These are phyloP conservation scores for Arvicola amphibius DNA, from an alignment of 2,797 vertebrate species.

Conservation along the genomic window DNA sequence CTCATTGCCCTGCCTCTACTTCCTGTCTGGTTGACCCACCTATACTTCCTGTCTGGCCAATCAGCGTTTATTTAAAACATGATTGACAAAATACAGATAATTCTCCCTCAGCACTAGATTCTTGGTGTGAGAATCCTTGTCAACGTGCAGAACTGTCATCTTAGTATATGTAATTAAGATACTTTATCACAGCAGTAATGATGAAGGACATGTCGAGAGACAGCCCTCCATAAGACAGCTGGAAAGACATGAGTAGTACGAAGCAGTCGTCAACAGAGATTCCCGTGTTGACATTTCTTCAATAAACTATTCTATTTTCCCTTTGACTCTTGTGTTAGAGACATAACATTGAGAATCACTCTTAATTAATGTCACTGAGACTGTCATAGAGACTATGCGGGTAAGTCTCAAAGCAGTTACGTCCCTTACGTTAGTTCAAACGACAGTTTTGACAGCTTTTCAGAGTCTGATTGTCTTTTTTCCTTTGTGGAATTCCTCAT, in stretches of 20 bases:
- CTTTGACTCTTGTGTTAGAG: conserved; percentile 38
- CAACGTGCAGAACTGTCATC: neutral
- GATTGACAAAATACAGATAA: too few relatives aligned
- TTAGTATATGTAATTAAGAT: conserved; percentile 48
- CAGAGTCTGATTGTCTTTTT: conserved; percentile 49
- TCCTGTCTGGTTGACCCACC: too few relatives aligned
- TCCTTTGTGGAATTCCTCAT: neutral
- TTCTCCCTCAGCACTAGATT: neutral
- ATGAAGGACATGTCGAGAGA: neutral
- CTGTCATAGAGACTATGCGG: neutral
- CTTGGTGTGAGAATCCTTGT: neutral
- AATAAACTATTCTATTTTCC: conserved; percentile 38
- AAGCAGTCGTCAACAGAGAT: neutral
- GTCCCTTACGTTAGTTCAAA: conserved; percentile 33
- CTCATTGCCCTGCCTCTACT: too few relatives aligned
- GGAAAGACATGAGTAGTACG: neutral
- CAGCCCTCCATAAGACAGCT: neutral
- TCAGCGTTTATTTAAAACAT: too few relatives aligned
- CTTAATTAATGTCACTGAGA: neutral
- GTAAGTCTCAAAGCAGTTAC: neutral
- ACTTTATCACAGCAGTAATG: conserved; percentile 15
- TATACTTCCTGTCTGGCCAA: too few relatives aligned
- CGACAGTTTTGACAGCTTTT: conserved; percentile 2
- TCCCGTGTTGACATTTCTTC: conserved; percentile 52
- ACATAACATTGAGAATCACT: conserved; percentile 37